phyloP scores from a whole-genome alignment of 1,140 invertebrate genomes.

The Gerris buenoi region DNA sequence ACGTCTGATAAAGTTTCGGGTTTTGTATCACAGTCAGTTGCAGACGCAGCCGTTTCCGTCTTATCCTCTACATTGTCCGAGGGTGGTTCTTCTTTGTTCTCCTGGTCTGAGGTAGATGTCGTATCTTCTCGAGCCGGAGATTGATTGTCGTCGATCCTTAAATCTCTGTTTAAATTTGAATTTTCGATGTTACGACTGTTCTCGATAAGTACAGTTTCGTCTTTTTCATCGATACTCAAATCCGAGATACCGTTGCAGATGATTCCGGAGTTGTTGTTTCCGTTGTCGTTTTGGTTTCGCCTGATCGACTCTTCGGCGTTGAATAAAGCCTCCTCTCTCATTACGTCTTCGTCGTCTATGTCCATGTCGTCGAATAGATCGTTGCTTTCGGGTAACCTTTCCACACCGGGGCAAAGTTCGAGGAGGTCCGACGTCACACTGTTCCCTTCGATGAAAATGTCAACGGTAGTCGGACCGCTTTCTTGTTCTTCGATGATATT shows the following conservation, averaged over 20 bases:
- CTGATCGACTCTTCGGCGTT: not conserved
- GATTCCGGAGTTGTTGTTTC: not conserved
- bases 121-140: too few relatives aligned
- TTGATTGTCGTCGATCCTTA: too few relatives aligned
- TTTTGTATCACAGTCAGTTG: too few relatives aligned
- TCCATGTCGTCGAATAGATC: too few relatives aligned
- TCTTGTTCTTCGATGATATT: not conserved
- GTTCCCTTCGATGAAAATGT: not conserved
- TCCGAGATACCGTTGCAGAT: not conserved
- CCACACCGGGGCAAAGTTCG: not conserved
- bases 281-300: not conserved
- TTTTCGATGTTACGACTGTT: too few relatives aligned
- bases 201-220: too few relatives aligned
- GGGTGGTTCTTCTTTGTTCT: too few relatives aligned
- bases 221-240: not conserved
- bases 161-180: too few relatives aligned
- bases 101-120: too few relatives aligned
- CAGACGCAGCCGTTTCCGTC: too few relatives aligned
- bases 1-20: too few relatives aligned
- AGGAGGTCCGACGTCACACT: not conserved
- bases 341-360: not conserved
- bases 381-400: not conserved
- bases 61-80: too few relatives aligned
- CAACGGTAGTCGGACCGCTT: not conserved
- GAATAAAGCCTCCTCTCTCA: not conserved